phyloP scores from a whole-genome alignment of 2,797 vertebrate species.

The Microctenopoma stevenorrisi region DNA sequence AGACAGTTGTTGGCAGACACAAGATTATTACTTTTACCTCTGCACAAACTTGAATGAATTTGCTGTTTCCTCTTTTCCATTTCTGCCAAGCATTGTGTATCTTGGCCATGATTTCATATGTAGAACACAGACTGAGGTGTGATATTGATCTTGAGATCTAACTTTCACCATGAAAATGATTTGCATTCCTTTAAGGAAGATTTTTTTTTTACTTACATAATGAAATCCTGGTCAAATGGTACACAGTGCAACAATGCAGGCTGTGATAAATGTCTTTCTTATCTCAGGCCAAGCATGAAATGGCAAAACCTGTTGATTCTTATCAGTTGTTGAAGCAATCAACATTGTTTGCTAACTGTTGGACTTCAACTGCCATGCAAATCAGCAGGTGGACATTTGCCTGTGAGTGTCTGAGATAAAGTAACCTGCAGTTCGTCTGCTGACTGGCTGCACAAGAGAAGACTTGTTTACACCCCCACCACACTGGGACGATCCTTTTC shows the following conservation, averaged over 20 bases:
- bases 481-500: conserved; percentile 38
- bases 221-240: conserved; percentile 5
- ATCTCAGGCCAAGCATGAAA: conserved; percentile 26
- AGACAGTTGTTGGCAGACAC: neutral
- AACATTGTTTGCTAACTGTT: conserved; percentile 52
- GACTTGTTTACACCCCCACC: conserved; percentile 63
- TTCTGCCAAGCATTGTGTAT: neutral
- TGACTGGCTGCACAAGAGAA: conserved; percentile 25
- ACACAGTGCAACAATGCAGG: neutral
- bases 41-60: neutral
- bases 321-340: conserved; percentile 41
- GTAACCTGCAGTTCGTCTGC: conserved; percentile 27
- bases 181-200: neutral
- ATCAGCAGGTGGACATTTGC: conserved; percentile 64
- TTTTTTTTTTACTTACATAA: neutral
- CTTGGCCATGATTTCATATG: neutral
- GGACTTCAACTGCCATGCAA: conserved; percentile 76
- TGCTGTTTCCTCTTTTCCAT: neutral
- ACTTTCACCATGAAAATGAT: neutral
- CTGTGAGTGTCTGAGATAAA: conserved; percentile 39
- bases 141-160: neutral
- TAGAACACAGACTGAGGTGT: neutral
- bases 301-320: conserved; percentile 16
- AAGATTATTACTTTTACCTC: too few species aligned
- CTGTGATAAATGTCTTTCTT: conserved; percentile 5